phyloP scores from a whole-genome alignment of 92 coral and sea anemone genomes.

The Parazoanthus atlanticus region DNA sequence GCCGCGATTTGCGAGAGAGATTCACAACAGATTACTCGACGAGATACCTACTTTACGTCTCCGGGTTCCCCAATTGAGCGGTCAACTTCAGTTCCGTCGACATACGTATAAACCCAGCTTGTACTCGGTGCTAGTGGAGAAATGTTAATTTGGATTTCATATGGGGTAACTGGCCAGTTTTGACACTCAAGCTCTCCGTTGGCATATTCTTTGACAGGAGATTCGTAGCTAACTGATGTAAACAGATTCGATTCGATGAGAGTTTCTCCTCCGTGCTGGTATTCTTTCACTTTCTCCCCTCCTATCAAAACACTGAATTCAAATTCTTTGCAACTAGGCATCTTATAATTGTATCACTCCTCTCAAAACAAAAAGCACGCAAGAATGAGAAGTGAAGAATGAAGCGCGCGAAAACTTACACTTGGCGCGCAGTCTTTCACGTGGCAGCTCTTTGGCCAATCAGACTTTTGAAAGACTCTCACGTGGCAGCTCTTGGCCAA shows the following conservation, averaged over 20 bases:
- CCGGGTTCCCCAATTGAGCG: constrained; percentile 17
- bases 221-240: constrained; percentile 11
- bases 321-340: constrained; percentile 44
- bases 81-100: constrained; percentile 40
- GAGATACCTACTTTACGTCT: constrained; percentile 17
- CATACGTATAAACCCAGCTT: constrained; percentile 18
- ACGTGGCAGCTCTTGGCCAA: neutral
- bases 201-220: constrained; percentile 10
- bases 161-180: constrained; percentile 37
- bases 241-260: constrained; percentile 45
- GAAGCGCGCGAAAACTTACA: neutral
- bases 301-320: constrained; percentile 40
- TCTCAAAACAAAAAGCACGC: neutral
- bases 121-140: constrained; percentile 2
- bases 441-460: neutral
- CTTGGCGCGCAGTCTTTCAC: constrained; percentile 17
- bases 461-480: neutral
- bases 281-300: constrained; percentile 15
- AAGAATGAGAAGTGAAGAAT: neutral
- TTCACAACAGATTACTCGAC: too few species aligned
- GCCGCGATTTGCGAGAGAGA: too few species aligned
- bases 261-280: constrained; percentile 17
- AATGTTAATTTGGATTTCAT: constrained; percentile 13
- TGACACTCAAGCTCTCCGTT: constrained; percentile 45
- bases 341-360: neutral